Base-by-base conservation (phyloP, 2,888 invertebrate genomes). In the Danaus chrysippus region DNA sequence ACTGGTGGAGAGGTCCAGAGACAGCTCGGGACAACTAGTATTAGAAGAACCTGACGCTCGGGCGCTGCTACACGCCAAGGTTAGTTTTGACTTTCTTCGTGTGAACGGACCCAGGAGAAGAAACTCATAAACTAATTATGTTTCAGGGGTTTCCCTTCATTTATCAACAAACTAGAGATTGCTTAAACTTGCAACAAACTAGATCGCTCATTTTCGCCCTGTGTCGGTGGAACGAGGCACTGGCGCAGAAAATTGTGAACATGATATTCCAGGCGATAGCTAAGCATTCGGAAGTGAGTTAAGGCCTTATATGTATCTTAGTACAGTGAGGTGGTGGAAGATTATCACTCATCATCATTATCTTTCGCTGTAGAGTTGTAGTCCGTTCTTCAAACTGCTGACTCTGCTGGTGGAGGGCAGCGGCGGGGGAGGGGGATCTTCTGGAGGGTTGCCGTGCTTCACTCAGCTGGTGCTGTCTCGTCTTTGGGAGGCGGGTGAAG, bases 101-200 rank as follows among this genome's bases (percentile, higher is more conserved):
- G 52, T 44, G 41, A 15, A 53, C 63, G 17, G n/a, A 42, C 11
- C 13, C 13, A 34, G 10, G 15, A 13, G 9, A 15, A 34, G 42
- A 11, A 42, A 56, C 41, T 56, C 8, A 41, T 56, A 8, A 11
- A 34, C 12, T 42, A 44, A 68, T 23, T 63, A 68, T 65, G 73
- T 86, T 85, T 13, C 84, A 96, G 95, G 96, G 96, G 12, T 98
- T 97, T 83, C 96, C 97, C 42, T 98, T 98, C 86, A 89, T 98
- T 67, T 97, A 97, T 84, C 98, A 98, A 86, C 98, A 98, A 92
- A 97, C 98, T 58, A 95, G 97, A 71, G 98, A 98, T 86, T 96
- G 96, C 74, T 95, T 98, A 67, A 98, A 98, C 88, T 92, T 97
- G 52, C 95, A 96, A 77, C 97, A 98, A 87, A 98, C 98, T 3